phyloP scores from a whole-genome alignment of 2,888 invertebrate genomes.

The Erebia ligea region DNA sequence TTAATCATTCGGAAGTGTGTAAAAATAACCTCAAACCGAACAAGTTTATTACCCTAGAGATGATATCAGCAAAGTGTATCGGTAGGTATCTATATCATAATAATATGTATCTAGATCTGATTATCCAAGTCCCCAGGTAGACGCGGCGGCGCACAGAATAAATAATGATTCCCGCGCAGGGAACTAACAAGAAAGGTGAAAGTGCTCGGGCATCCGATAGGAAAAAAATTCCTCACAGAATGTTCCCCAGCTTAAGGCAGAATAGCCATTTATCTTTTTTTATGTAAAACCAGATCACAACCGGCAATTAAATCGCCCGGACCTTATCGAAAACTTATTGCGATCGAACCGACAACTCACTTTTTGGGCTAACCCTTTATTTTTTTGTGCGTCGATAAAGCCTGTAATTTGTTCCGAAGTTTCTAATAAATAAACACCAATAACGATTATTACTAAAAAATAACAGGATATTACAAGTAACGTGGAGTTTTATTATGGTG shows the following conservation, averaged over 20 bases:
- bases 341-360: conserved; percentile 81
- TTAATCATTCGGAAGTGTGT: conserved; percentile 29
- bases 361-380: conserved; percentile 82
- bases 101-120: conserved; percentile 71
- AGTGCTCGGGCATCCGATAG: conserved; percentile 69
- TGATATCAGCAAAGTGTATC: conserved; percentile 51
- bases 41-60: conserved; percentile 50
- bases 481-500: conserved; percentile 70
- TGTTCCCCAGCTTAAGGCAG: conserved; percentile 74
- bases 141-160: conserved; percentile 62
- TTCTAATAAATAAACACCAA: conserved; percentile 83
- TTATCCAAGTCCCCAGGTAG: conserved; percentile 61
- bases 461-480: conserved; percentile 79
- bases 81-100: conserved; percentile 60
- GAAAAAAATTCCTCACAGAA: conserved; percentile 72
- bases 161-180: conserved; percentile 60
- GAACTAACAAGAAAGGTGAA: conserved; percentile 70
- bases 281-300: conserved; percentile 82
- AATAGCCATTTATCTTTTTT: conserved; percentile 80
- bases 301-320: conserved; percentile 82
- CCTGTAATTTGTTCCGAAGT: conserved; percentile 79
- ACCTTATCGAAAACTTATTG: conserved; percentile 83
- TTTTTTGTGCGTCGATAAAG: conserved; percentile 76
- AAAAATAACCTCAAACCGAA: conserved; percentile 41
- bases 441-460: conserved; percentile 82